Evolutionary conservation across 2,888 invertebrate species (phyloP), one percentile per base, ranked within the genome.

Genomic region (Luffia ferchaultella): DNA sequence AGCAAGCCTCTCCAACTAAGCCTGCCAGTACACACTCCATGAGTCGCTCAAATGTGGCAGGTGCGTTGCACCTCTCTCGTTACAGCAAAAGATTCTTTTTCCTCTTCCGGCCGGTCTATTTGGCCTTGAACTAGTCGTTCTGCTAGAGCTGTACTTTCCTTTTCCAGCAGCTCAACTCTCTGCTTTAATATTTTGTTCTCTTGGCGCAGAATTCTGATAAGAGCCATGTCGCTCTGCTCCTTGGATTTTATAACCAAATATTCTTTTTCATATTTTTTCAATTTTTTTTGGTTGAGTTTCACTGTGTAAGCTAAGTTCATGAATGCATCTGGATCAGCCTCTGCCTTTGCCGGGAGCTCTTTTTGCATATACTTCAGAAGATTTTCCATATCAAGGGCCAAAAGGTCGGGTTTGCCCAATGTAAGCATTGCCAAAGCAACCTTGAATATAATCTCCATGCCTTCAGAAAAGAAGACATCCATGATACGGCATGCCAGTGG

Each of bases 291-390:
- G 74, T 97, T 98, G 57, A 97, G 93, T 80, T 97, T 97, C 67
- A 98, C 92, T 50, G 91, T 89, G 70, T 95, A 96, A 0, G 98
- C 96, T 52, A 94, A 84, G 62, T 90, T 90, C 87, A 98, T 93
- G 57, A 97, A 88, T 3, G 87, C 86, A 68, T 98, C 97, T 1
- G 93, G 92, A 70, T 97, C 96, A 12, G 90, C 89, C 68, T 98
- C 98, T 16, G 96, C 97, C 65, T 92, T 90, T 2, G 89, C 87
- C 7, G 97, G 96, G 61, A 98, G 84, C 71, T 98, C 97, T 76
- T 98, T 97, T 86, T 98, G 98, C 73, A 99, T 96, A 78, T 93
- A 98, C 97, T 97, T 96, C 30, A 99, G 86, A 92, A 99, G 97
- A 62, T 96, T 98, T 77, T 99, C 99, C 98, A 99, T 99, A 69